Evolutionary conservation across 2,888 invertebrate genomes (phyloP), one percentile per base, ranked within the genome.

Genomic region (Epistrophe eligans): DNA sequence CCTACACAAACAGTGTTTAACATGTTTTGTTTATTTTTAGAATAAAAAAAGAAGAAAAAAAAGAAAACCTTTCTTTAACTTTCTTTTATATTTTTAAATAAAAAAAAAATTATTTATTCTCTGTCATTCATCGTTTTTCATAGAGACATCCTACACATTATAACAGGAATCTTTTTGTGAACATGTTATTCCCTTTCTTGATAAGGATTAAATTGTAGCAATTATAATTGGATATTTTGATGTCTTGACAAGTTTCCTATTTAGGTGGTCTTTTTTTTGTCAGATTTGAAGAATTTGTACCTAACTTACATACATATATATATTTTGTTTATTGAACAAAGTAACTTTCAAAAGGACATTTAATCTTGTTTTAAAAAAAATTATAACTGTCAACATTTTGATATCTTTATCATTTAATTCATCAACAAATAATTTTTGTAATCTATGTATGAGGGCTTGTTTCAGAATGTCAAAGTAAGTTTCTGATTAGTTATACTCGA

Each of bases 1-100:
- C 84, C 88, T 84, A 88, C 88, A 62, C 80, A 88, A 64, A 88
- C 81, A 76, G 62, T 77, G 76, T 67, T 58, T 60, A 67, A 84
- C 72, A 80, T 77, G 84, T 77, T 57, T 72, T 67, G 66, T 67
- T 66, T 72, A 76, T 77, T 81, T 77, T 80, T 45, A 55, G 72
- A 67, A 40, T 58, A 3, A 13, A 5, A 32, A 17, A 32, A 48
- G 28, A 66, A 64, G 3, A 17, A 5, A 32, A 17, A 32, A 48
- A 43, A 66, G 11, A 19, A 15, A 24, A 43, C 62, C 62, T 62
- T 62, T 48, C 70, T 70, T 55, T 52, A 11, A 38, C 70, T 70
- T 70, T 70, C 70, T 70, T 40, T 55, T 40, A 28, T 35, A 50
- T n/a, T 55, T 15, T 15, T 28, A 8, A 28, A 28, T 48, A 11